A percentile compares a stretch with the other conserved stretches of the same genome.
These are phyloP conservation scores for Zingel zingel DNA, from an alignment of 2,113 vertebrate species.

Conservation along the genomic window DNA sequence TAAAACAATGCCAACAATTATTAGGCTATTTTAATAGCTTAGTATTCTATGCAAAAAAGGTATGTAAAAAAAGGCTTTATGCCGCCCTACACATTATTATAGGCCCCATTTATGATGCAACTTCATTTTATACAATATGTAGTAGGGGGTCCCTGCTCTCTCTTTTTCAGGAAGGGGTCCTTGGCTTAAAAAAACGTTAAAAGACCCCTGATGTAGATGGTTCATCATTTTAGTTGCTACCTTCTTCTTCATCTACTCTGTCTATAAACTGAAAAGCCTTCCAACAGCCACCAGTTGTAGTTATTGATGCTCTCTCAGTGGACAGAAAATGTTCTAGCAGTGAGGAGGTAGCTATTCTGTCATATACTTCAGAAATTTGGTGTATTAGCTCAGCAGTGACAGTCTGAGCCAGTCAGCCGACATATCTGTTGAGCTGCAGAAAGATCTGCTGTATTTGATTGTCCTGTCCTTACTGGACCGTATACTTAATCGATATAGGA, in stretches of 20 bases:
- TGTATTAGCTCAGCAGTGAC: constrained; percentile 35
- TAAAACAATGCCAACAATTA: too few relatives aligned
- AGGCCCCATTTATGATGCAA: too few relatives aligned
- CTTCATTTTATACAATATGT: too few relatives aligned
- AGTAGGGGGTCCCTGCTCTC: too few relatives aligned
- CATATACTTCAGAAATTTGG: neutral
- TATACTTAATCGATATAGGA: constrained; percentile 56
- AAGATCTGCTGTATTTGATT: constrained; percentile 30
- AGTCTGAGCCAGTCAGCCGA: constrained; percentile 8
- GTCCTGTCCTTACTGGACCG: neutral
- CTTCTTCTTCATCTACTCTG: neutral
- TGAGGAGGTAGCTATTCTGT: constrained; percentile 11
- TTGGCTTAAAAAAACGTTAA: too few relatives aligned
- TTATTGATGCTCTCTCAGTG: neutral
- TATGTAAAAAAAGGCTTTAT: too few relatives aligned
- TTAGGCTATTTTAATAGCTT: too few relatives aligned
- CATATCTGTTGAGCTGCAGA: constrained; percentile 7
- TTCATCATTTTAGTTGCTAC: neutral
- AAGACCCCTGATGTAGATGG: neutral
- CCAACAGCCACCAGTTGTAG: neutral
- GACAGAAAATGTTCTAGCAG: constrained; percentile 7
- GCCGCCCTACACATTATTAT: too few relatives aligned
- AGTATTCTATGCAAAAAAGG: too few relatives aligned
- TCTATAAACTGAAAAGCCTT: constrained; percentile 1
- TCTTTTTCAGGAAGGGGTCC: too few relatives aligned